Evolutionary conservation across 2,888 invertebrate species (phyloP), one percentile per base, ranked within the genome.

Genomic region (Cheilosia soror): DNA sequence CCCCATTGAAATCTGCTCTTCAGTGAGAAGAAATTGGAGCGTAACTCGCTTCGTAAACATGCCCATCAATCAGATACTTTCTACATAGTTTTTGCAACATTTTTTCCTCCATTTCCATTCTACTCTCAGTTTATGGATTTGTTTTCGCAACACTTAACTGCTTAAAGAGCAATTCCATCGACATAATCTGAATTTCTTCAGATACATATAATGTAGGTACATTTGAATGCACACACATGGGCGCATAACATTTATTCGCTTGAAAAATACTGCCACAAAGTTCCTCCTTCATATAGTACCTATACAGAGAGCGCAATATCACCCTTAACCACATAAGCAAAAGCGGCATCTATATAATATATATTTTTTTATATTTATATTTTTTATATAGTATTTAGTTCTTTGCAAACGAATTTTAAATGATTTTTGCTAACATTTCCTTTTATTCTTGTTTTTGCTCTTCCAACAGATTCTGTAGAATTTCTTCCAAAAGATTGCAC

Each of bases 81-180:
- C 29, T 40, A 44, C 13, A 13, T 29, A 29, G 40, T 33, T 58
- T 44, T 49, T 75, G 5, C 57, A 29, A 29, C 31, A 33, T 44
- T 29, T 37, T 29, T 37, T 37, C 4, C 37, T 11, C 9, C 37
- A 37, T 37, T 37, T 11, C 11, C 37, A 37, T 37, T 58, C 20
- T 42, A 5, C 31, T 2, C 15, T 53, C 42, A 57, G 65, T 40
- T 79, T 79, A 37, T 71, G 55, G 78, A 71, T 79, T 72, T 79
- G 58, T 79, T 79, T 72, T 65, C 71, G 65, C 78, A 58, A 79
- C 60, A 79, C 71, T 79, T 71, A 72, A 79, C 78, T 60, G 72
- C 65, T 72, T 79, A 71, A 79, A 79, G 72, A 79, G 71, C 78
- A 79, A 65, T 72, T 58, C 78, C 78, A 72, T 79, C 78, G 72